Conservation (phyloP, 2,888 invertebrate genomes). For the Limnephilus lunatus region DNA sequence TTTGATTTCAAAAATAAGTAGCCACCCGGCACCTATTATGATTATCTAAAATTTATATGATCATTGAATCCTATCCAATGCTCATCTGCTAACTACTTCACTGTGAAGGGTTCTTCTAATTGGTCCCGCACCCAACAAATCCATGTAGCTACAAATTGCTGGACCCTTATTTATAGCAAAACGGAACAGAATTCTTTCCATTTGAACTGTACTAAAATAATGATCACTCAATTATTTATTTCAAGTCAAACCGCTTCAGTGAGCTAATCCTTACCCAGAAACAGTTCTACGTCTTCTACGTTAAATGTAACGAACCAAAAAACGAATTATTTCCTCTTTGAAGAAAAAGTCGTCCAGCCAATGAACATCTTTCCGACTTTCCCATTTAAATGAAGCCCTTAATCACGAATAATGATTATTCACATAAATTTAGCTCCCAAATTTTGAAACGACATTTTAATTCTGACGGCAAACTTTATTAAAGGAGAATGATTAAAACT, state of each 20-base stretch:
- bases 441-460: slow-evolving; percentile 33
- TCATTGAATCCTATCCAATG: not conserved
- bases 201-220: not conserved
- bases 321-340: slow-evolving; percentile 26
- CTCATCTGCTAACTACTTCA: not conserved
- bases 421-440: slow-evolving; percentile 2
- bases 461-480: slow-evolving; percentile 19
- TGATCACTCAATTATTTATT: not conserved
- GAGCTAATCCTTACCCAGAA: not conserved
- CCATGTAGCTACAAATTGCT: not conserved
- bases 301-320: slow-evolving; percentile 40
- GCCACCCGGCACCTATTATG: no score
- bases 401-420: slow-evolving; percentile 37
- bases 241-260: slow-evolving; percentile 1
- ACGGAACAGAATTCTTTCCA: not conserved
- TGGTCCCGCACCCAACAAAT: not conserved
- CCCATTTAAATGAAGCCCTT: slow-evolving; percentile 31
- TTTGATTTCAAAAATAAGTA: no score
- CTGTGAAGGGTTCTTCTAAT: not conserved
- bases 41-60: no score
- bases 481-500: slow-evolving; percentile 43
- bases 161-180: not conserved
- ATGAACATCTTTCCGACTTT: slow-evolving; percentile 31
- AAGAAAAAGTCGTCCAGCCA: slow-evolving; percentile 26
- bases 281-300: not conserved